phyloP scores from a whole-genome alignment of 2,888 invertebrate genomes.

The Autographa pulchrina region DNA sequence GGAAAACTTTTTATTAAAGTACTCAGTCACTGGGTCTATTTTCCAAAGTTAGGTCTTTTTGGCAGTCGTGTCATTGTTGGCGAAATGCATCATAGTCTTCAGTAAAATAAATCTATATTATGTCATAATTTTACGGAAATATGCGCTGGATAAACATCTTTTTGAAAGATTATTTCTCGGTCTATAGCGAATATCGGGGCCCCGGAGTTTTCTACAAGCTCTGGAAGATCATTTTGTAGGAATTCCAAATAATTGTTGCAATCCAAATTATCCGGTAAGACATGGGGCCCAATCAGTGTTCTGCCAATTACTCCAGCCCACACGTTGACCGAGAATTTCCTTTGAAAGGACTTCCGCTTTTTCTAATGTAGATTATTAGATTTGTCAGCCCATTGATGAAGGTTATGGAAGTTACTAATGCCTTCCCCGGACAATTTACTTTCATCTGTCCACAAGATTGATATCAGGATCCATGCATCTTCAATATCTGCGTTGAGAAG shows the following conservation, averaged over 20 bases:
- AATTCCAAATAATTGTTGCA: slow-evolving; percentile 6
- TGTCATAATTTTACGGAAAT: no score
- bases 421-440: slow-evolving; percentile 3
- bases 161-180: no score
- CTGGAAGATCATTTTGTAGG: slow-evolving; percentile 8
- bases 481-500: slow-evolving; percentile 56
- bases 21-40: slow-evolving; percentile 52
- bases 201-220: neutral
- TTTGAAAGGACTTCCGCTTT: neutral
- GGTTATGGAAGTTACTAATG: slow-evolving; percentile 1
- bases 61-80: slow-evolving; percentile 36
- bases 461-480: neutral
- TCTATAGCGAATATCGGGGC: neutral
- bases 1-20: slow-evolving; percentile 55
- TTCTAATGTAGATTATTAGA: slow-evolving; percentile 1
- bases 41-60: slow-evolving; percentile 45
- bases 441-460: slow-evolving; percentile 10
- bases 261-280: slow-evolving; percentile 10
- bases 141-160: no score
- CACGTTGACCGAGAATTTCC: slow-evolving; percentile 10
- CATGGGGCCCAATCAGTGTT: slow-evolving; percentile 11
- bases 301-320: slow-evolving; percentile 8
- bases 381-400: slow-evolving; percentile 8
- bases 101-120: slow-evolving; percentile 52
- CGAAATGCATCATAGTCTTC: slow-evolving; percentile 52